Evolutionary conservation across 2,888 invertebrate genomes (phyloP), one percentile per base, ranked within the genome.

Genomic region (Myathropa florea): DNA sequence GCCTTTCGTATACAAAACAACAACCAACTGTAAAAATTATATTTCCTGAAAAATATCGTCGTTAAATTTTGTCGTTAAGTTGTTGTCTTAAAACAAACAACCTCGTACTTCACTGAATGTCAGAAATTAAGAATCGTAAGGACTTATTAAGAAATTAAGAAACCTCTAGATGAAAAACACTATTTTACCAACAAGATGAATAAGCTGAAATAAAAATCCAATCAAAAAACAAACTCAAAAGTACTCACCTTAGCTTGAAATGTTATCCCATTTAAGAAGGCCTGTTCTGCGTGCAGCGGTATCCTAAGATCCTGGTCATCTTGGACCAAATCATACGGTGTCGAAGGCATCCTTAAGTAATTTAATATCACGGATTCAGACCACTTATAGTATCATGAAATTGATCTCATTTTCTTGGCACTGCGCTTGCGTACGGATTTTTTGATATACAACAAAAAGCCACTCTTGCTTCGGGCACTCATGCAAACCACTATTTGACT

Each of bases 221-320:
- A n/a, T n/a, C n/a, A 18, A 18, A 4, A 39, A 1, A 3, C 21
- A 63, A 12, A 28, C 14, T 63, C 0, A n/a, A 55, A 60, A 14
- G 33, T 33, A 90, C 93, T 94, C 93, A 99, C 99, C 97, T 99
- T 99, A 89, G 98, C 98, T 93, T 98, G 97, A 94, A 99, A 99
- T 90, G 96, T 96, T 93, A 99, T 98, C 90, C 99, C 99, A 90
- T 97, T 96, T 80, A 92, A 92, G 94, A 99, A 99, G 88, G 98
- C 98, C 93, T 98, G 98, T 89, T 99, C 99, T 83, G 98, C 96
- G 93, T 99, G 98, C 89, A 99, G 94, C n/a, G 99, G 98, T 91
- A 99, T 97, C 91, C 98, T 95, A 88, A 97, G 96, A 93, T 99
- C 99, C 93, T 97, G 98, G 91, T 98, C 98, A 93, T 99, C 99